A percentile compares a stretch with the other conserved stretches of the same genome.
These are phyloP conservation scores for Danionella cerebrum DNA, from an alignment of 2,113 vertebrate genomes.

Conservation along the genomic window DNA sequence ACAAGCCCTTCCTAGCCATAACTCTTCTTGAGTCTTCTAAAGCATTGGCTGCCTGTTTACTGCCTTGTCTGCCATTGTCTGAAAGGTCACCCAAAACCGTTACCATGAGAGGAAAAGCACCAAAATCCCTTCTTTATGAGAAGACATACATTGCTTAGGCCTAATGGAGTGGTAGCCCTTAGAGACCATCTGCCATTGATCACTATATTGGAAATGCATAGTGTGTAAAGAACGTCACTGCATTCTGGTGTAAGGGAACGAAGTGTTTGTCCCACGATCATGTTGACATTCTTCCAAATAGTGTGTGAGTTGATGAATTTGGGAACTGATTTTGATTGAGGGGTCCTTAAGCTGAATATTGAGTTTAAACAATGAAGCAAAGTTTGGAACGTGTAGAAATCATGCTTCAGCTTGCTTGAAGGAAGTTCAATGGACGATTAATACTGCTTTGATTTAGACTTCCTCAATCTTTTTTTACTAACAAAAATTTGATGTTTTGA, in stretches of 20 bases:
- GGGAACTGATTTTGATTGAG: neutral
- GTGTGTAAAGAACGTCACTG: neutral
- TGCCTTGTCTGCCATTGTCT: slow-evolving; percentile 36
- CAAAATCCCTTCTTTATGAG: slow-evolving; percentile 37
- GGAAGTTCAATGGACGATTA: neutral
- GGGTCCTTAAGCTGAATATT: slow-evolving; percentile 3
- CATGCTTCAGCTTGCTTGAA: slow-evolving; percentile 20
- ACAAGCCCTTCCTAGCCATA: slow-evolving; percentile 43
- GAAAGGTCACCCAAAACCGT: slow-evolving; percentile 44
- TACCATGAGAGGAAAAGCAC: slow-evolving; percentile 37
- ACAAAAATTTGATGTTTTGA: too few relatives aligned
- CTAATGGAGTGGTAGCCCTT: slow-evolving; percentile 34
- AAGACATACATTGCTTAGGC: slow-evolving; percentile 28
- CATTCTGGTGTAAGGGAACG: neutral
- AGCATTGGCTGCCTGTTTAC: slow-evolving; percentile 33
- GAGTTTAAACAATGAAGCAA: neutral
- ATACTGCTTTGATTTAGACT: too few relatives aligned
- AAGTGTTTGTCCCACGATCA: slow-evolving; percentile 29
- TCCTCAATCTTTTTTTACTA: too few relatives aligned
- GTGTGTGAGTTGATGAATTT: slow-evolving; percentile 15
- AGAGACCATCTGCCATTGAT: slow-evolving; percentile 42
- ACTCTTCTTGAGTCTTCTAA: slow-evolving; percentile 30
- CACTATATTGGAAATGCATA: slow-evolving; percentile 30
- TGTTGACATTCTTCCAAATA: slow-evolving; percentile 18
- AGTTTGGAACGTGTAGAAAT: neutral